Conservation (phyloP, 2,797 vertebrate genomes). For the Aphelocoma californica region DNA sequence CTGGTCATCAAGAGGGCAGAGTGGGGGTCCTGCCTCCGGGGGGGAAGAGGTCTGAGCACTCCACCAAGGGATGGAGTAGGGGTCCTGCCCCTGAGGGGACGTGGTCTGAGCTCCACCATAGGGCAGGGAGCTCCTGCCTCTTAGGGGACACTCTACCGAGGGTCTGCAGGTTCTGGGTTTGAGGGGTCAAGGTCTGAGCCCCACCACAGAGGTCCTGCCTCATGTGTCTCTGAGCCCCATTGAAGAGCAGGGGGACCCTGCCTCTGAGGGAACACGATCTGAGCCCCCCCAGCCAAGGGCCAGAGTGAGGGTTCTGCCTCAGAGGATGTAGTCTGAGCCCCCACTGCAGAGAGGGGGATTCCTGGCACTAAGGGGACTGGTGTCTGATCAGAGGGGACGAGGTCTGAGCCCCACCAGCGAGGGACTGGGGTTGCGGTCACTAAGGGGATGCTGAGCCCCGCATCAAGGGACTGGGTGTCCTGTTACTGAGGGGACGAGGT, state of each 20-base stretch:
- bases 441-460: not conserved
- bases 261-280: not conserved
- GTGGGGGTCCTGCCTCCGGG: not conserved
- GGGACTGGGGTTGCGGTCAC: not conserved
- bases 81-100: rapidly evolving
- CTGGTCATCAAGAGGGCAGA: not conserved
- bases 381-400: rapidly evolving
- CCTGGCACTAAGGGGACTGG: not conserved
- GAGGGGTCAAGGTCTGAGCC: too few species aligned
- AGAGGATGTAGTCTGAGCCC: not conserved
- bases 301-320: not conserved
- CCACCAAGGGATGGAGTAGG: not conserved
- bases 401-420: not conserved
- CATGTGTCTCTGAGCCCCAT: rapidly evolving
- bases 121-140: not conserved
- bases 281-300: rapidly evolving
- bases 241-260: too few species aligned
- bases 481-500: not conserved
- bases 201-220: not conserved
- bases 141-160: not conserved
- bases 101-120: not conserved
- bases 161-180: not conserved
- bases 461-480: too few species aligned
- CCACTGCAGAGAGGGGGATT: too few species aligned
- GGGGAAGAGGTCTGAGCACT: not conserved